These are phyloP conservation scores for Cromileptes altivelis DNA, from an alignment of 2,113 vertebrate species.

Conservation along the genomic window DNA sequence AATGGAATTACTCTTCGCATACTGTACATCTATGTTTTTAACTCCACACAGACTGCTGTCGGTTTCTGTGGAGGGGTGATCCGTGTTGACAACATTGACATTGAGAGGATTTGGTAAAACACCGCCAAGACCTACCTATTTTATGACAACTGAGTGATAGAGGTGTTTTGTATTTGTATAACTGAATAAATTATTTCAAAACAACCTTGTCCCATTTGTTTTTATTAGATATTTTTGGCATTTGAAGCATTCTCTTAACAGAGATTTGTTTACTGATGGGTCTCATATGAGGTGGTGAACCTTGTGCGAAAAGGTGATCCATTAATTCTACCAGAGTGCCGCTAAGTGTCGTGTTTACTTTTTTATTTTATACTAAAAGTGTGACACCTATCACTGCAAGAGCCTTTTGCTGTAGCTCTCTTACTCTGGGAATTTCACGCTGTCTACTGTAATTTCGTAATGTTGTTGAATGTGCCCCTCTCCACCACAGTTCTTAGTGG, in stretches of 20 bases:
- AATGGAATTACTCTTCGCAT: constrained; percentile 42
- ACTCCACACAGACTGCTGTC: constrained; percentile 33
- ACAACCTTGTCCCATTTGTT: constrained; percentile 28
- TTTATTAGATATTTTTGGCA: not conserved
- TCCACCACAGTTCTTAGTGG: too few species aligned
- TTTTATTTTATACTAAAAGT: not conserved
- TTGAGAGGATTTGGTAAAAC: constrained; percentile 34
- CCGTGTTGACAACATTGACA: not conserved
- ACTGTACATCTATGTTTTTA: constrained; percentile 37
- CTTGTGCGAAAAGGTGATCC: constrained; percentile 7
- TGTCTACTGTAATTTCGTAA: not conserved
- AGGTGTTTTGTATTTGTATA: constrained; percentile 81
- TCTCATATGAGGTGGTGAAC: not conserved
- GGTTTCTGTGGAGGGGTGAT: constrained; percentile 36
- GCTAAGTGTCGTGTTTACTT: constrained; percentile 1
- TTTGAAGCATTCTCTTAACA: constrained; percentile 2
- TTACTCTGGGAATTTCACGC: too few species aligned
- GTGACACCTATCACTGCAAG: not conserved
- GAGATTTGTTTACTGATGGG: constrained; percentile 14
- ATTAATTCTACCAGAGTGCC: not conserved
- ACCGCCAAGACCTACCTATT: constrained; percentile 67
- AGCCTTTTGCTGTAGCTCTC: not conserved
- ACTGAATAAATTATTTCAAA: constrained; percentile 84
- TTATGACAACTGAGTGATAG: constrained; percentile 74
- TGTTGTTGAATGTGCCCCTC: too few species aligned